A percentile compares a stretch with the other conserved stretches of the same genome.
Conservation (phyloP, 2,888 invertebrate species). For the Papilio elwesi region DNA sequence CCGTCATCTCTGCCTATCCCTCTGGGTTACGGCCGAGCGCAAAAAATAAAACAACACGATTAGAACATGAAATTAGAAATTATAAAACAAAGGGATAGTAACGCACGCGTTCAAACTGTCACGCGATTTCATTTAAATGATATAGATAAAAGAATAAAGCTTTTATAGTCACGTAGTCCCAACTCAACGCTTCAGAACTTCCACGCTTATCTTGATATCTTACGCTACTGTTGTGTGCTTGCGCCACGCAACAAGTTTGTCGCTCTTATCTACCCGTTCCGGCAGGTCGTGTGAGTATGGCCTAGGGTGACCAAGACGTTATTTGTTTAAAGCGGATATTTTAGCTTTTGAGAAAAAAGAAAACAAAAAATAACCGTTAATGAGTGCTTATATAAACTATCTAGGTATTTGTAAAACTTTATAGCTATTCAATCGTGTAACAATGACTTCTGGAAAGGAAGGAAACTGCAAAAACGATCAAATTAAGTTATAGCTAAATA, state of each 20-base stretch:
- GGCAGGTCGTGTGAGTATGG: constrained; percentile 41
- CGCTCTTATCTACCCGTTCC: constrained; percentile 37
- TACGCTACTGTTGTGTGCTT: constrained; percentile 40
- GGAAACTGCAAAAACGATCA: no score
- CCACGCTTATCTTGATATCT: constrained; percentile 36
- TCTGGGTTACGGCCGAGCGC: no score
- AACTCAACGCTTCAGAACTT: constrained; percentile 5
- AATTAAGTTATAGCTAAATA: no score
- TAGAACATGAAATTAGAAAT: constrained; percentile 19
- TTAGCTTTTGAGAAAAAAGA: not conserved
- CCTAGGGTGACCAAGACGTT: constrained; percentile 28
- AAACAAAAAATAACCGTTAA: not conserved
- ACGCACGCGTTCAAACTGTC: not conserved
- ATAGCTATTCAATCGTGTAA: no score
- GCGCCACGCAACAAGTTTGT: constrained; percentile 32
- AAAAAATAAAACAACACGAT: not conserved
- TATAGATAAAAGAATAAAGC: not conserved
- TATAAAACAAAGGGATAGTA: not conserved
- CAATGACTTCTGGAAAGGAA: no score
- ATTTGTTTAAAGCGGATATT: not conserved
- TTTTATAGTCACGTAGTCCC: constrained; percentile 23
- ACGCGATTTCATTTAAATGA: constrained; percentile 16
- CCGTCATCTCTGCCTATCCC: no score
- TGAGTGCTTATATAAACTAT: no score
- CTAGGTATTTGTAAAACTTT: no score